phyloP scores from a whole-genome alignment of 2,888 invertebrate genomes.

The Pinctada fucata region DNA sequence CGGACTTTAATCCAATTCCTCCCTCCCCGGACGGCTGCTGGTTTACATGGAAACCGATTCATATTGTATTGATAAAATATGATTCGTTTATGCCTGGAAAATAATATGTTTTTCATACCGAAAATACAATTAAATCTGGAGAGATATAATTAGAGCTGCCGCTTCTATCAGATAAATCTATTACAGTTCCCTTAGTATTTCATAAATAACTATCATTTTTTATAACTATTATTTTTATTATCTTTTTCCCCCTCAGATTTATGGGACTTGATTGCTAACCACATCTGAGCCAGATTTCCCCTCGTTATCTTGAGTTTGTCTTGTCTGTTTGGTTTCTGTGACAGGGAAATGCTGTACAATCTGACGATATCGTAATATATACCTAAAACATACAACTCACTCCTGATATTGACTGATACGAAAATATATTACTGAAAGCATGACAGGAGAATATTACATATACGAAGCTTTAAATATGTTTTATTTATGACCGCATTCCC shows the following conservation, averaged over 20 bases:
- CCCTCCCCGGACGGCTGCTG: constrained; percentile 15
- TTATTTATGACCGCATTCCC: no score
- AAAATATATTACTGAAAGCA: no score
- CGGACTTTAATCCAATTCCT: constrained; percentile 21
- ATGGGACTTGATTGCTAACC: constrained; percentile 14
- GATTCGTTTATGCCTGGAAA: constrained; percentile 36
- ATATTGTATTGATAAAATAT: constrained; percentile 36
- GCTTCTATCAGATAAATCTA: constrained; percentile 31
- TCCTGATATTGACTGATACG: no score
- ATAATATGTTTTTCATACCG: constrained; percentile 38
- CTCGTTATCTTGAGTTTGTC: neutral
- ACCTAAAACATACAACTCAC: no score
- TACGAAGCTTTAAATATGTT: no score
- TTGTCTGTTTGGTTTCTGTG: no score
- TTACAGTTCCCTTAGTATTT: constrained; percentile 7
- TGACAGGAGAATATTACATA: no score
- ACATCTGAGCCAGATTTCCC: constrained; percentile 24
- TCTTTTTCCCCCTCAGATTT: constrained; percentile 7
- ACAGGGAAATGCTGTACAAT: no score
- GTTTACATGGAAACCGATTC: constrained; percentile 23
- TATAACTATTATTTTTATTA: constrained; percentile 9
- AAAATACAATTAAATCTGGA: constrained; percentile 31
- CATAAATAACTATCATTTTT: constrained; percentile 22
- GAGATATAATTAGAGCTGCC: constrained; percentile 33
- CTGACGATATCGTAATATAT: no score